These are phyloP conservation scores for Heliconius hewitsoni DNA, from an alignment of 1,140 invertebrate genomes.

Conservation along the genomic window DNA sequence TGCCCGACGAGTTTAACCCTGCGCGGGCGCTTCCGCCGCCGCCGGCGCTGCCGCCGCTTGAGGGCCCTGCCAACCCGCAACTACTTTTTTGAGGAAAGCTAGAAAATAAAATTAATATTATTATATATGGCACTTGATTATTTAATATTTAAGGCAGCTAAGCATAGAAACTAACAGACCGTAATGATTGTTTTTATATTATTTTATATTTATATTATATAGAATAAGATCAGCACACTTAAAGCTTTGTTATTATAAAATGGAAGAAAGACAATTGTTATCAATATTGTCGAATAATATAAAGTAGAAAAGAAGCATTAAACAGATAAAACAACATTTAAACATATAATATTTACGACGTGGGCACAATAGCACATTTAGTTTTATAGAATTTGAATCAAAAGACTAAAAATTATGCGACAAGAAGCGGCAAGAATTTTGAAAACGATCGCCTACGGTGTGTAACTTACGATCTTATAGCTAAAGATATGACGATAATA, in stretches of 20 bases:
- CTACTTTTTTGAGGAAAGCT: conserved; percentile 88
- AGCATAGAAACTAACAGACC: background rate
- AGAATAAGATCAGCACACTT: background rate
- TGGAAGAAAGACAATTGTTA: conserved; percentile 4
- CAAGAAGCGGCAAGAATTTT: conserved; percentile 27
- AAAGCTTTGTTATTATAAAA: conserved; percentile 10
- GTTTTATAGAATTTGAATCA: background rate
- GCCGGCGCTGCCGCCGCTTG: conserved; percentile 50
- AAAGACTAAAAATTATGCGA: conserved; percentile 17
- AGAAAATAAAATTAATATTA: conserved; percentile 51
- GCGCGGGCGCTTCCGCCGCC: conserved; percentile 62
- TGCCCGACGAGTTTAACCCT: conserved; percentile 48
- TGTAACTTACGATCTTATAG: conserved; percentile 82
- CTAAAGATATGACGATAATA: conserved; percentile 77
- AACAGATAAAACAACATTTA: conserved; percentile 5
- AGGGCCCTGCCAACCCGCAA: conserved; percentile 81
- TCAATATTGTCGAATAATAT: conserved; percentile 1
- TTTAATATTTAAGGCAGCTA: background rate
- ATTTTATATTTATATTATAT: too few species aligned
- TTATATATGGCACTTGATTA: background rate
- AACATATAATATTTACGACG: conserved; percentile 19
- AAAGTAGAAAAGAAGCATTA: conserved; percentile 21
- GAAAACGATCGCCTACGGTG: conserved; percentile 27
- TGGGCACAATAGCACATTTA: conserved; percentile 26
- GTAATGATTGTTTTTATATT: background rate